A percentile compares a stretch with the other conserved stretches of the same genome.
Evolutionary conservation across 2,113 vertebrate genomes (phyloP).

Genomic region (Ahaetulla prasina): DNA sequence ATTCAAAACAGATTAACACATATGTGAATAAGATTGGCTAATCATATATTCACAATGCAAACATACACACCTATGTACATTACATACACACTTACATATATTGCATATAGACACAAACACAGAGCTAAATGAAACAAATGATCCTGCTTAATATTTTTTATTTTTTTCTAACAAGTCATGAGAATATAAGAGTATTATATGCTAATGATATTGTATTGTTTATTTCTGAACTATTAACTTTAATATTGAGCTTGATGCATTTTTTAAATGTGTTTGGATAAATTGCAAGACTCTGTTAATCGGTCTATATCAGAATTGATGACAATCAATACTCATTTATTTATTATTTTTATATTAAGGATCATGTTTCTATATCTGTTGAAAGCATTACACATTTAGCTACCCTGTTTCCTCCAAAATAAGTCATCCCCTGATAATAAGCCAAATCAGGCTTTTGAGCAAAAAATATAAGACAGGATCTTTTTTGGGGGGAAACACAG

Average conservation of each 20-base stretch:
- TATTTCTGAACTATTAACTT: not conserved
- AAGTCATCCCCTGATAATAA: too few species aligned
- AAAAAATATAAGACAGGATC: too few species aligned
- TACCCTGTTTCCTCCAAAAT: too few species aligned
- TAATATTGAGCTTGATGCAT: not conserved
- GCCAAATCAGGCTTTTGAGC: too few species aligned
- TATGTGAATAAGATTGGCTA: not conserved
- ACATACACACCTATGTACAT: not conserved
- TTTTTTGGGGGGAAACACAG: too few species aligned
- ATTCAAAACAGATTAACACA: not conserved
- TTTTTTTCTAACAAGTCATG: not conserved
- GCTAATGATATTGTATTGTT: not conserved
- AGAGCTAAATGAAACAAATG: not conserved
- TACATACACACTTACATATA: not conserved
- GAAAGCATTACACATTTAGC: not conserved
- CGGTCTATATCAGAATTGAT: not conserved
- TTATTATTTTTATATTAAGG: not conserved
- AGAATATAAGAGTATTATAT: not conserved
- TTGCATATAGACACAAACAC: not conserved
- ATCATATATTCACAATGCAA: not conserved
- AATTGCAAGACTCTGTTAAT: not conserved
- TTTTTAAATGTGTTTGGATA: not conserved
- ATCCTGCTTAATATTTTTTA: not conserved
- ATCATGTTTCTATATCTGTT: not conserved
- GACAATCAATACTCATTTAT: not conserved